These are phyloP conservation scores for Clanis bilineata DNA, from an alignment of 2,888 invertebrate genomes.

Conservation along the genomic window DNA sequence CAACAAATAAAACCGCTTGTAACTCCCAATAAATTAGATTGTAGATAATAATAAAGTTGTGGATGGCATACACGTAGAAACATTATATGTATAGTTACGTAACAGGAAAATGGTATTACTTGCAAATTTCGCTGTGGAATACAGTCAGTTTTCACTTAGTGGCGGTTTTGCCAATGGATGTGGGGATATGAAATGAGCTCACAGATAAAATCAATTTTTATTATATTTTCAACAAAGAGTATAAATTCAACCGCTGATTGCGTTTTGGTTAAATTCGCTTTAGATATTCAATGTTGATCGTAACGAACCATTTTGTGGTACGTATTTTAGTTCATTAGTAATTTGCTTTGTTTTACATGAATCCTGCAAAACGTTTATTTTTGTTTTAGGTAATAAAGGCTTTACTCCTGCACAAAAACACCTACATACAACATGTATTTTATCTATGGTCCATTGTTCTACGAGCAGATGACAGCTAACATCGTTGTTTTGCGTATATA, in stretches of 20 bases:
- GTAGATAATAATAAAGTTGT: background rate
- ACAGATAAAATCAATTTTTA: constrained; percentile 31
- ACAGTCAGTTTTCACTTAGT: constrained; percentile 26
- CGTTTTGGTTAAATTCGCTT: constrained; percentile 28
- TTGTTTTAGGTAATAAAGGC: no score
- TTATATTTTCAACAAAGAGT: constrained; percentile 30
- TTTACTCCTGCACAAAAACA: no score
- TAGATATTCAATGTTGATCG: constrained; percentile 6
- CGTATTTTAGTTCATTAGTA: constrained; percentile 28
- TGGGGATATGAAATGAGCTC: constrained; percentile 25
- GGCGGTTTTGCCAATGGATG: constrained; percentile 27
- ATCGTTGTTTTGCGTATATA: no score
- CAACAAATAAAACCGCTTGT: background rate
- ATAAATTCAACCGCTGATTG: constrained; percentile 33
- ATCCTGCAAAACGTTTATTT: background rate
- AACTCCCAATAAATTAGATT: constrained; percentile 7
- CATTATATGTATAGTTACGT: constrained; percentile 13
- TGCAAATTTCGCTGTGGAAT: constrained; percentile 21
- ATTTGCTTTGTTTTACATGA: constrained; percentile 29
- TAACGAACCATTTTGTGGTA: constrained; percentile 26
- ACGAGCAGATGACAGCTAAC: no score
- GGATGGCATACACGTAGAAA: background rate
- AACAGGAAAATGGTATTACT: constrained; percentile 23
- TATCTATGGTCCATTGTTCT: no score
- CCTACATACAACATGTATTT: no score